Evolutionary conservation across 1,140 invertebrate genomes (phyloP).

Genomic region (Calliphora vicina): DNA sequence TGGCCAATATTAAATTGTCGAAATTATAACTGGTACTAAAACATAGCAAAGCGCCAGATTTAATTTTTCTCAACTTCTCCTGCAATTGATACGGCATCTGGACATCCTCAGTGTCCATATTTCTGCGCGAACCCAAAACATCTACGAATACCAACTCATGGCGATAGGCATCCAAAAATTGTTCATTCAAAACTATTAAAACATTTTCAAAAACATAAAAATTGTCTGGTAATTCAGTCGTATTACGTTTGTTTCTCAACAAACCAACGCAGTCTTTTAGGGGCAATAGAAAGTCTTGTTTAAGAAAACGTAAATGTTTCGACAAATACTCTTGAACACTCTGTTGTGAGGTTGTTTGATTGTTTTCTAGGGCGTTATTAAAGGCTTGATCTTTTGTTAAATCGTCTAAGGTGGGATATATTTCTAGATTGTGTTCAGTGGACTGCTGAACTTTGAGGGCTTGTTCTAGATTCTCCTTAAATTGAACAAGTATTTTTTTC

Average conservation of each 20-base stretch:
- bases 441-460: neutral
- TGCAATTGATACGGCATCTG: neutral
- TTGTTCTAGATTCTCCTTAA: constrained; percentile 37
- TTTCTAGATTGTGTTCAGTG: constrained; percentile 40
- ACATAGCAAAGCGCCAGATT: constrained; percentile 77
- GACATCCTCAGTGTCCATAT: neutral
- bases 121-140: constrained; percentile 28
- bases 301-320: constrained; percentile 76
- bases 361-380: neutral
- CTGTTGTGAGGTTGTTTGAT: neutral
- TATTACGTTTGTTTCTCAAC: constrained; percentile 50
- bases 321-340: constrained; percentile 78
- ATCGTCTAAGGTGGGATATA: constrained; percentile 52
- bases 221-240: constrained; percentile 46
- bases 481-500: neutral
- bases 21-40: constrained; percentile 74
- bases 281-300: constrained; percentile 77
- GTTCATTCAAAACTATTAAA: constrained; percentile 47
- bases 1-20: constrained; percentile 72
- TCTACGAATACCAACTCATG: constrained; percentile 50
- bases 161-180: constrained; percentile 43
- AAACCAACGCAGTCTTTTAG: constrained; percentile 63
- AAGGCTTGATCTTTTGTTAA: constrained; percentile 9
- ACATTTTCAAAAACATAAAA: constrained; percentile 55
- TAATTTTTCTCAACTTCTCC: constrained; percentile 61